A percentile compares a stretch with the other conserved stretches of the same genome.
Conservation (phyloP, 2,797 vertebrate species). For the Geotrypetes seraphini region DNA sequence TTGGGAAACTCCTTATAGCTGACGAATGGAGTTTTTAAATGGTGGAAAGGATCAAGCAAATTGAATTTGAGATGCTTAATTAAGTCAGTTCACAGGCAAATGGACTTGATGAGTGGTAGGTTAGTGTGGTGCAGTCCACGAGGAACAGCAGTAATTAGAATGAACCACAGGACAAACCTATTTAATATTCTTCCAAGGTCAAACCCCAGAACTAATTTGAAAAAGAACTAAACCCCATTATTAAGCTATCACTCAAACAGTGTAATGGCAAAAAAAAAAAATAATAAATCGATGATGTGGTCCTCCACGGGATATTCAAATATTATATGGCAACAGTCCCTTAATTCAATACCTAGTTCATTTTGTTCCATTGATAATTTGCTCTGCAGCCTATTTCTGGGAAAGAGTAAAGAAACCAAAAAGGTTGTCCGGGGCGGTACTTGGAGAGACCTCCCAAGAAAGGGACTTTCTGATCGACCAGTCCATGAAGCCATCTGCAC, state of each 20-base stretch:
- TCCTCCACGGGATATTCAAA: slow-evolving; percentile 20
- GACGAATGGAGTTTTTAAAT: slow-evolving; percentile 15
- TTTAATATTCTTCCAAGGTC: slow-evolving; percentile 40
- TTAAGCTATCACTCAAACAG: slow-evolving; percentile 13
- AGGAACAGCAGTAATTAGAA: slow-evolving; percentile 46
- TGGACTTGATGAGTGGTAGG: slow-evolving; percentile 41
- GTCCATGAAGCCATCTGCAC: too few relatives aligned
- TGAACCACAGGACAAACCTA: slow-evolving; percentile 28
- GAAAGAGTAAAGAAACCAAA: too few relatives aligned
- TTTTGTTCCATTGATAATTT: slow-evolving; percentile 9
- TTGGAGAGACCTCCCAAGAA: too few relatives aligned
- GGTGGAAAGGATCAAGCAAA: slow-evolving; percentile 38
- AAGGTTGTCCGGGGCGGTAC: too few relatives aligned
- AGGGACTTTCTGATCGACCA: too few relatives aligned
- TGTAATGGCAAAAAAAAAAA: slow-evolving; percentile 37
- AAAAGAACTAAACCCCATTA: slow-evolving; percentile 32
- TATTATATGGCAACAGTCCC: slow-evolving; percentile 20
- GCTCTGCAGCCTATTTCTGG: slow-evolving; percentile 6
- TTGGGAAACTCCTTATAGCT: slow-evolving; percentile 19
- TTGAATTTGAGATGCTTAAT: slow-evolving; percentile 56
- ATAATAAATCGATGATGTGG: slow-evolving; percentile 43
- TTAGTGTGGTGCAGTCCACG: slow-evolving; percentile 31
- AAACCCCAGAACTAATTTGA: slow-evolving; percentile 43
- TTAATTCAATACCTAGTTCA: not conserved
- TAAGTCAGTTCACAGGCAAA: slow-evolving; percentile 51